phyloP scores from a whole-genome alignment of 2,888 invertebrate species.

The Venusia cambrica region DNA sequence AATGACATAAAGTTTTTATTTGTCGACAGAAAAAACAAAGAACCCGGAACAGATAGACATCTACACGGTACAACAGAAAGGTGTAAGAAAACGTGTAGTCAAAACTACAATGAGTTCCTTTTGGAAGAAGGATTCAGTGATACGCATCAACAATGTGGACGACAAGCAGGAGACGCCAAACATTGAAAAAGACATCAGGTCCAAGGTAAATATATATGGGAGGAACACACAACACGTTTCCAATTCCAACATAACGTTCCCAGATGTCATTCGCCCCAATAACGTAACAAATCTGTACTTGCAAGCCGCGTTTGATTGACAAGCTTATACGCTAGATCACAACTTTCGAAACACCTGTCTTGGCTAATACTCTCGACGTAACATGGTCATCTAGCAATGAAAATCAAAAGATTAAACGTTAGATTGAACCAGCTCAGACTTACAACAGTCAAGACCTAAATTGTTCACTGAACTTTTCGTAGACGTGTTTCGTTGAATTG shows the following conservation, averaged over 20 bases:
- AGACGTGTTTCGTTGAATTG: slow-evolving; percentile 18
- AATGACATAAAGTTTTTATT: slow-evolving; percentile 24
- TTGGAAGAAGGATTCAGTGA: slow-evolving; percentile 85
- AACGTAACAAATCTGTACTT: slow-evolving; percentile 7
- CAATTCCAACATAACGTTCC: slow-evolving; percentile 48
- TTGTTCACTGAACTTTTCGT: slow-evolving; percentile 19
- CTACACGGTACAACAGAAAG: slow-evolving; percentile 83
- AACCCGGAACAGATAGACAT: slow-evolving; percentile 86
- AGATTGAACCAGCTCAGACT: slow-evolving; percentile 26
- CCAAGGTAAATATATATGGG: slow-evolving; percentile 75
- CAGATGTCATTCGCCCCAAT: slow-evolving; percentile 8
- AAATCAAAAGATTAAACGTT: slow-evolving; percentile 21
- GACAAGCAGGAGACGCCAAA: slow-evolving; percentile 86
- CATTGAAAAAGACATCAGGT: slow-evolving; percentile 84
- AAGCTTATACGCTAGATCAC: slow-evolving; percentile 23
- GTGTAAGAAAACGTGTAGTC: slow-evolving; percentile 82
- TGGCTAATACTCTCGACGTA: slow-evolving; percentile 32
- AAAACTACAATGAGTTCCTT: slow-evolving; percentile 83
- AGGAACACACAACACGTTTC: slow-evolving; percentile 48
- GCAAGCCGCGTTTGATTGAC: slow-evolving; percentile 15
- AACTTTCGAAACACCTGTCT: slow-evolving; percentile 30
- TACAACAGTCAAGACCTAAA: slow-evolving; percentile 23
- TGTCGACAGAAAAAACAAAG: slow-evolving; percentile 85
- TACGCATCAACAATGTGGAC: slow-evolving; percentile 87
- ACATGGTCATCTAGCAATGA: slow-evolving; percentile 32